These are phyloP conservation scores for Hedychridium roseum DNA, from an alignment of 2,888 invertebrate genomes.

Conservation along the genomic window DNA sequence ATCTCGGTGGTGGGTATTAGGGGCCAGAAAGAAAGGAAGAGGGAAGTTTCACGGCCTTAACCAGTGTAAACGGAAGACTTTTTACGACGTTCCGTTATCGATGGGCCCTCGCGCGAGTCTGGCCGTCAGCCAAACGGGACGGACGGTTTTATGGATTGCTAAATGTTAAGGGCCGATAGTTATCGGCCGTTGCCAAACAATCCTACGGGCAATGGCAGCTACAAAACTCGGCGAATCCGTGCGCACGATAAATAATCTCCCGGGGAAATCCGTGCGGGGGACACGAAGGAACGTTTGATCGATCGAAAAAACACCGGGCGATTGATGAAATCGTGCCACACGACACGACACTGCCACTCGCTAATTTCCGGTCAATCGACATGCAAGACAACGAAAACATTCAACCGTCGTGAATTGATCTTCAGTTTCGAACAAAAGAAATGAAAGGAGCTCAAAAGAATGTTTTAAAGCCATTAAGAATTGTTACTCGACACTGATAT, in stretches of 20 bases:
- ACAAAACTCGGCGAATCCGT: no score
- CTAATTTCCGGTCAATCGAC: neutral
- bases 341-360: no score
- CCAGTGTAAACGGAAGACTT: constrained; percentile 31
- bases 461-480: no score
- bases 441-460: no score
- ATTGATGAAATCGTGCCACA: neutral
- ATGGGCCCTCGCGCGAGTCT: constrained; percentile 32
- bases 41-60: constrained; percentile 10
- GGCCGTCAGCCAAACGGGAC: constrained; percentile 29
- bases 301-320: neutral
- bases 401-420: no score
- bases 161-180: constrained; percentile 10
- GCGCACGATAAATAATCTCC: no score
- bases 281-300: neutral
- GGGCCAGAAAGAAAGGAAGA: no score
- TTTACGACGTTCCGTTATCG: constrained; percentile 32
- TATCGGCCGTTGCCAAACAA: constrained; percentile 13
- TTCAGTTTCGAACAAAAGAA: no score
- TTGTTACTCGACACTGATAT: no score
- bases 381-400: neutral
- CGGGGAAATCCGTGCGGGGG: neutral
- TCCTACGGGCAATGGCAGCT: constrained; percentile 2
- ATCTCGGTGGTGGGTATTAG: no score
- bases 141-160: constrained; percentile 21